Evolutionary conservation across 2,113 vertebrate genomes (phyloP).

Genomic region (Gadus chalcogrammus): DNA sequence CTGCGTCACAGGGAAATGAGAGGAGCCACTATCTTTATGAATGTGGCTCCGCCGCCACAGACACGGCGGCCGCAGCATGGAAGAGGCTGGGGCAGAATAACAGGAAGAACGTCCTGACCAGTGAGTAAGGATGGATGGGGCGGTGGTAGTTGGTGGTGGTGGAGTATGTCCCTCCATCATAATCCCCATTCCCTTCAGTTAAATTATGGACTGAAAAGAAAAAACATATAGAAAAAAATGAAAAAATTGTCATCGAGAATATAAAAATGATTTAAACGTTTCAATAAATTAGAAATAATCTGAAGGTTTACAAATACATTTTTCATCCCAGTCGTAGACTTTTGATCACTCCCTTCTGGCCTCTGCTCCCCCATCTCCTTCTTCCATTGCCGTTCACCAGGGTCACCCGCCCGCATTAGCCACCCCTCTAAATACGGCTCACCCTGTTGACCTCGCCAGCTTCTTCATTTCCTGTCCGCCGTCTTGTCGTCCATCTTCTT

Average conservation of each 20-base stretch:
- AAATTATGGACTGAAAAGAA: too few relatives aligned
- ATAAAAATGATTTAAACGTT: too few relatives aligned
- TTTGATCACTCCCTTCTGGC: neutral
- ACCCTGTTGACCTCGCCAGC: conserved; percentile 65
- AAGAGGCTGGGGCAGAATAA: conserved; percentile 52
- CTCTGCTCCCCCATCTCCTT: conserved; percentile 17
- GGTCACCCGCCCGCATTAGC: conserved; percentile 11
- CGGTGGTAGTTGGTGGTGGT: neutral
- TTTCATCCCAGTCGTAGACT: too few relatives aligned
- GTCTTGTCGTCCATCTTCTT: conserved; percentile 36
- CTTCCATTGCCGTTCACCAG: conserved; percentile 24
- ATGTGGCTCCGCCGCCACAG: conserved; percentile 56
- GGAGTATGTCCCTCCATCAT: neutral
- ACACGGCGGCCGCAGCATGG: conserved; percentile 44
- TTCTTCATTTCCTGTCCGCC: conserved; percentile 49
- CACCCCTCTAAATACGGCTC: conserved; percentile 64
- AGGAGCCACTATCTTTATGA: conserved; percentile 60
- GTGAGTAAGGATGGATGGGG: neutral
- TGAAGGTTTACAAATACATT: too few relatives aligned
- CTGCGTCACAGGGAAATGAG: conserved; percentile 57
- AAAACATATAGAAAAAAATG: too few relatives aligned
- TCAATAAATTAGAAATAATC: too few relatives aligned
- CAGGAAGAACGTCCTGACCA: conserved; percentile 64
- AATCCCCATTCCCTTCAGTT: too few relatives aligned
- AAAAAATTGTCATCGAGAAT: too few relatives aligned